phyloP scores from a whole-genome alignment of 2,113 vertebrate genomes.

The Argyrosomus japonicus region DNA sequence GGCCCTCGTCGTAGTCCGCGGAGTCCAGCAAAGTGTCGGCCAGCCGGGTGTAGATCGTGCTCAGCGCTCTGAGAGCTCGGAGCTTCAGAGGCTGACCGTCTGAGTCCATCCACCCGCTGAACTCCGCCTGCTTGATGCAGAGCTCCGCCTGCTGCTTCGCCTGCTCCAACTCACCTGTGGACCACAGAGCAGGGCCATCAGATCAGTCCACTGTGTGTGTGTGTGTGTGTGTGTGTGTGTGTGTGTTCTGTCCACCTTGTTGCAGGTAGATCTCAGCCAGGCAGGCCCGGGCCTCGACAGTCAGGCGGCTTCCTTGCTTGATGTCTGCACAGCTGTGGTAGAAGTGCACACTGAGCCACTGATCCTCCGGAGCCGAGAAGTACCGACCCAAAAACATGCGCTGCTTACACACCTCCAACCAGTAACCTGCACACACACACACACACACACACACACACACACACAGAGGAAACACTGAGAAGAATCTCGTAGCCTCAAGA shows the following conservation, averaged over 20 bases:
- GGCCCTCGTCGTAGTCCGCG: background rate
- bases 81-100: constrained; percentile 29
- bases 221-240: background rate
- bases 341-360: constrained; percentile 62
- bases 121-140: constrained; percentile 9
- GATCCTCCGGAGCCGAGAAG: constrained; percentile 43
- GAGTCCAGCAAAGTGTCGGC: background rate
- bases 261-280: constrained; percentile 56
- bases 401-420: constrained; percentile 43
- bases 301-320: background rate
- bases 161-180: constrained; percentile 55
- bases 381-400: constrained; percentile 44
- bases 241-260: constrained; percentile 35
- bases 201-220: too few relatives aligned
- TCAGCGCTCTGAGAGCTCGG: background rate
- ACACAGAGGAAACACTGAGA: too few relatives aligned
- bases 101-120: constrained; percentile 40
- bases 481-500: too few relatives aligned
- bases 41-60: constrained; percentile 47
- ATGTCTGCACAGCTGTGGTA: constrained; percentile 45
- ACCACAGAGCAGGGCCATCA: background rate
- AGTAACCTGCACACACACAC: constrained; percentile 39
- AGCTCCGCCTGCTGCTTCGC: constrained; percentile 56
- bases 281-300: constrained; percentile 33
- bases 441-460: constrained; percentile 22